A percentile compares a stretch with the other conserved stretches of the same genome.
These are phyloP conservation scores for Sylvicola cinctus DNA, from an alignment of 2,888 invertebrate genomes.

Conservation along the genomic window DNA sequence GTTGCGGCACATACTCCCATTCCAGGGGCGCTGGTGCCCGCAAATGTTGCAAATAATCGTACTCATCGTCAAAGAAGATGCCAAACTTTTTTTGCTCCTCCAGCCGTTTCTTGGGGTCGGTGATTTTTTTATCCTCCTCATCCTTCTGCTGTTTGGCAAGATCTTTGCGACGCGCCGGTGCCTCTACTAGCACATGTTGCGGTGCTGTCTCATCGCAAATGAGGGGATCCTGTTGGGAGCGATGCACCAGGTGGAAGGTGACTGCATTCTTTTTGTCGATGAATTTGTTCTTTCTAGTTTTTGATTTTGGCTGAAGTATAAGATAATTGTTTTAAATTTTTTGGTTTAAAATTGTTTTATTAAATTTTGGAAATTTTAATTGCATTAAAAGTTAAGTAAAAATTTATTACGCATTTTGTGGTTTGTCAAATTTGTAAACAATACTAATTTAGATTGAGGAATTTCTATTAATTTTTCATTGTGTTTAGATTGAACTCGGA, in stretches of 20 bases:
- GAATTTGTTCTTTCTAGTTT: constrained; percentile 29
- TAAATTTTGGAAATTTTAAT: too few relatives aligned
- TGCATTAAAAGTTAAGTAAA: too few relatives aligned
- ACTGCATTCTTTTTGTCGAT: constrained; percentile 82
- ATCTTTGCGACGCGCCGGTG: neutral
- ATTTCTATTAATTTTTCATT: too few relatives aligned
- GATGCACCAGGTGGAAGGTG: constrained; percentile 79
- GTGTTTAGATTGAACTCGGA: too few relatives aligned
- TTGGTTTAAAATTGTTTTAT: too few relatives aligned
- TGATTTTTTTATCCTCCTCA: too few relatives aligned
- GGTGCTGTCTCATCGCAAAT: constrained; percentile 76
- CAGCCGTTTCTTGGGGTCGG: constrained; percentile 29
- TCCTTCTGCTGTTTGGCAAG: neutral
- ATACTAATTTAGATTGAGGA: too few relatives aligned
- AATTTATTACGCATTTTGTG: too few relatives aligned
- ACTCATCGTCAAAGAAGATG: constrained; percentile 85
- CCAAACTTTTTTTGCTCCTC: constrained; percentile 72
- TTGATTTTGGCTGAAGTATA: too few relatives aligned
- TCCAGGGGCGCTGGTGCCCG: constrained; percentile 18
- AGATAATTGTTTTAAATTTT: too few relatives aligned
- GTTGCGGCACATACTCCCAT: constrained; percentile 24
- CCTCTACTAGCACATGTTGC: constrained; percentile 56
- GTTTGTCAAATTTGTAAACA: too few relatives aligned
- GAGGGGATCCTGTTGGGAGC: constrained; percentile 86
- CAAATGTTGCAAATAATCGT: constrained; percentile 86